Conservation (phyloP, 2,113 vertebrate species). For the Otus sunia region DNA sequence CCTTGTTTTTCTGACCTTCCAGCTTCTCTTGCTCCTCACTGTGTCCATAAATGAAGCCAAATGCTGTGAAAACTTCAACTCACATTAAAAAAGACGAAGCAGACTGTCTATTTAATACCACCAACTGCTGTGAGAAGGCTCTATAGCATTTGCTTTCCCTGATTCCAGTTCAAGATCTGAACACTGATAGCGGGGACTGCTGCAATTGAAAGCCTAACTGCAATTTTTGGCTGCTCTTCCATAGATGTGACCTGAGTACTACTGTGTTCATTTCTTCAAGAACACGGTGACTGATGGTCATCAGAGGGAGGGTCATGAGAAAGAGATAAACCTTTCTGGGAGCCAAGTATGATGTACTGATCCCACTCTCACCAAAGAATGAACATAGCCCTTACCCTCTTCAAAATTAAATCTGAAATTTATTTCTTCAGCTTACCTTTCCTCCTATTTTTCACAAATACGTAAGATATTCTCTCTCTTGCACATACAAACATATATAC, state of each 20-base stretch:
- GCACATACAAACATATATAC: not conserved
- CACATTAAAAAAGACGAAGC: rapidly evolving
- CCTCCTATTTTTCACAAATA: not conserved
- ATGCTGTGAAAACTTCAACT: not conserved
- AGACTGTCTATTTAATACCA: not conserved
- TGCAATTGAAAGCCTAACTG: not conserved
- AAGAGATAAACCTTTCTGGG: not conserved
- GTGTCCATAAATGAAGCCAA: not conserved
- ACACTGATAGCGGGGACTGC: not conserved
- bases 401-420: not conserved
- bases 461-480: not conserved
- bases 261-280: not conserved
- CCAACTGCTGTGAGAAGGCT: not conserved
- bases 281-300: not conserved
- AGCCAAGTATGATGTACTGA: not conserved
- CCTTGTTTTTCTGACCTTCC: not conserved
- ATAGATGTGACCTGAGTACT: rapidly evolving
- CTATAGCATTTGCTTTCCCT: not conserved
- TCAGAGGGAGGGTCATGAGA: not conserved
- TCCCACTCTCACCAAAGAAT: not conserved
- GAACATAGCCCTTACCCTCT: not conserved
- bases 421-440: not conserved
- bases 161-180: not conserved
- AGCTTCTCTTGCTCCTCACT: not conserved
- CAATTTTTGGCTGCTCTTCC: not conserved